Percentiles rank a stretch among this genome's conserved stretches.
Conservation (phyloP, 2,113 vertebrate genomes). For the Casuarius casuarius region DNA sequence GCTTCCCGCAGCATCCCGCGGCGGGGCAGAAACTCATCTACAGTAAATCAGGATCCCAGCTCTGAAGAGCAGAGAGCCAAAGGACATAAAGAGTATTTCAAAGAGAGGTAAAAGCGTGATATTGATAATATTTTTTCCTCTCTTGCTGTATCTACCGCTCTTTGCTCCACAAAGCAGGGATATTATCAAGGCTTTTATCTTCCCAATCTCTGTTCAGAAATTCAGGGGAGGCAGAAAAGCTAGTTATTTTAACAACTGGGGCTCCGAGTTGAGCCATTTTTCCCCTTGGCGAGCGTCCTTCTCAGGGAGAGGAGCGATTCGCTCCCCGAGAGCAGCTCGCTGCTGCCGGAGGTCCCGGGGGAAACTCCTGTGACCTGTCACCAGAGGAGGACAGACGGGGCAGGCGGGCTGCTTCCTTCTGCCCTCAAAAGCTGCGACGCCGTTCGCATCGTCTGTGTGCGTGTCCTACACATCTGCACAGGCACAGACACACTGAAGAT, state of each 20-base stretch:
- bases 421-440: background rate
- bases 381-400: background rate
- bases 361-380: background rate
- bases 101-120: background rate
- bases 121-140: background rate
- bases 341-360: background rate
- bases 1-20: background rate
- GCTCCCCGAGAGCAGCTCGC: background rate
- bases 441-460: background rate
- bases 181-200: background rate
- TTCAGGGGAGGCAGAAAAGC: background rate
- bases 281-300: fast-evolving
- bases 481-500: background rate
- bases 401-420: background rate
- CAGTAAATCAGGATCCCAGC: background rate
- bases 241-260: background rate
- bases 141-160: background rate
- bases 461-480: background rate
- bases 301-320: background rate
- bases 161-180: background rate
- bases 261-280: background rate
- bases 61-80: background rate
- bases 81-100: background rate
- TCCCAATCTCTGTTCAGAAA: background rate
- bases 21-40: background rate